Base-by-base conservation (phyloP, 1,140 invertebrate species). In the Drosophila fuyamai region DNA sequence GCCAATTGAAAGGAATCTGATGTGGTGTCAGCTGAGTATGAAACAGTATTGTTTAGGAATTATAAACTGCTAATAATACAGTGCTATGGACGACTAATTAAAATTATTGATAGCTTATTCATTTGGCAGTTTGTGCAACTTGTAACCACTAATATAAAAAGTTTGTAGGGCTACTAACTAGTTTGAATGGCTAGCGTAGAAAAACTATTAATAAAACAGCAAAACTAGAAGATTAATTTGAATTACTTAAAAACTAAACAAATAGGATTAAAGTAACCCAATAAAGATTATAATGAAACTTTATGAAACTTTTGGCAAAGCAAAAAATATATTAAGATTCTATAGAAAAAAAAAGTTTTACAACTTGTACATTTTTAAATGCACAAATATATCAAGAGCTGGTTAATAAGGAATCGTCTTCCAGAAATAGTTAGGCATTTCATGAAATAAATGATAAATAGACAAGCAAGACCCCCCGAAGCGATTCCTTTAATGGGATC, bases 391-490 rank as follows among this genome's bases (percentile, higher is more conserved):
- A 32, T 16, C 6, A 29, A 2, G 13, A 0, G 5, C 2, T 10
- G 43, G 27, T 27, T 23, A 48, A 50, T 10, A 1, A 59, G 27
- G 29, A 27, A 27, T 10, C 3, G 2, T 8, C 23, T 5, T n/a
- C 5, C 16, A 13, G 0, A 16, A 32, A 32, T 32, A 32, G 29
- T 32, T 32, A 32, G 8, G 8, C 6, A 47, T 12, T 44, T 7
- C 5, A 6, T 54, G 18, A 5, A 18, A 43, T 2, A 12, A 44
- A 23, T 63, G 16, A 48, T 67, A 50, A 67, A 67, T 68, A 29
- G 47, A 43, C 46, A 66, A 29, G n/a, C 36, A 29, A 13, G 62
- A 66, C 62, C 62, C 41, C 54, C 44, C 32, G 41, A 46, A 55
- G 9, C 4, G 53, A 35, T 53, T 46, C 12, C 13, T 0, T 36